Base-by-base conservation (phyloP, 2,113 vertebrate genomes). In the Neodontobutis hainanensis region DNA sequence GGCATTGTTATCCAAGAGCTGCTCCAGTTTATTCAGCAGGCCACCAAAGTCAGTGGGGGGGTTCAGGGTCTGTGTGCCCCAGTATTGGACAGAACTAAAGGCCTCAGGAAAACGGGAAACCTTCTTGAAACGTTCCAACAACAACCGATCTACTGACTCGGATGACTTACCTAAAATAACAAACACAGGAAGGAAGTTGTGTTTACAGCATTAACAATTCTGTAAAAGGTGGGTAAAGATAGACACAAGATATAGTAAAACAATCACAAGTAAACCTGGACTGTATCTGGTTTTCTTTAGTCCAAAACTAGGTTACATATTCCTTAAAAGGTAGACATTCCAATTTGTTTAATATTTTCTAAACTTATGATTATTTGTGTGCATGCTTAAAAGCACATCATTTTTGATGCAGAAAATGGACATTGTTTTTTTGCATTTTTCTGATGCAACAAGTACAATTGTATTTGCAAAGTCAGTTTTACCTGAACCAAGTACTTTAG, bases 71-170 rank as follows among this genome's bases (percentile, higher is more conserved):
- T 95, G 94, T 0, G 95, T 97, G 82, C 96, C 96, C 85, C 94
- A 94, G 87, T 97, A 98, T 78, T 96, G 95, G 70, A 98, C 94
- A 43, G 95, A 96, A 75, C 96, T 97, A 87, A 98, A 98, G 82
- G 96, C 96, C 85, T 98, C 96, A 1, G 96, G 96, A 81, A 96
- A 96, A 74, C 95, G 94, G 53, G 93, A 94, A 49, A 98, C 88
- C 87, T 95, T 96, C 85, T 92, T 93, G 85, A 98, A 98, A 32
- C 96, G 93, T 77, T 97, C 95, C 85, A 94, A 91, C 73, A 98
- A 93, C 78, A 97, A 92, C 75, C 95, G 94, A 82, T 97, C 95
- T 0, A 96, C 93, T 35, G 93, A 93, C 79, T 97, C 95, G 0
- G 93, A 93, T 6, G 94, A 92, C 69, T 94, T 94, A 83, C 94